Conservation (phyloP, 2,888 invertebrate genomes). For the Tinea pellionella region DNA sequence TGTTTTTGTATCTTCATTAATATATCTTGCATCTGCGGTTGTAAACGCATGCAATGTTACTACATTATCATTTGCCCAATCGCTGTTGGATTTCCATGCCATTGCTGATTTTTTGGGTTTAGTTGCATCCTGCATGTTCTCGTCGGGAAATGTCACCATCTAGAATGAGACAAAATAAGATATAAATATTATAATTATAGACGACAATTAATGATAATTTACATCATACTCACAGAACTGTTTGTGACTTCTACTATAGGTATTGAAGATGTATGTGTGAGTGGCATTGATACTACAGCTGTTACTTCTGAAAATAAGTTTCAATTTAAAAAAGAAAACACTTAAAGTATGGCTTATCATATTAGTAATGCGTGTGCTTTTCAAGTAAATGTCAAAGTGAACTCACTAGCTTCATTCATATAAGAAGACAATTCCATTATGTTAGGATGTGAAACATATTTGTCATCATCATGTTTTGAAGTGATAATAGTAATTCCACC, state of each 20-base stretch:
- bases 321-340: background rate
- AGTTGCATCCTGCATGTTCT: slow-evolving; percentile 52
- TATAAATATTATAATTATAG: too few species aligned
- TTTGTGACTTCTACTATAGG: slow-evolving; percentile 64
- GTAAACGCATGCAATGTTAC: slow-evolving; percentile 49
- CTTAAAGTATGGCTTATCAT: too few species aligned
- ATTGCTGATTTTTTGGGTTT: slow-evolving; percentile 60
- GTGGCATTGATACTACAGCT: slow-evolving; percentile 61
- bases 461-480: slow-evolving; percentile 52
- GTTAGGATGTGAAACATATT: slow-evolving; percentile 52
- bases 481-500: slow-evolving; percentile 56
- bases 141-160: slow-evolving; percentile 61
- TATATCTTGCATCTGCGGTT: slow-evolving; percentile 50
- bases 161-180: slow-evolving; percentile 17
- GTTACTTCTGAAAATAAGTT: slow-evolving; percentile 53
- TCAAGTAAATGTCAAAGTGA: too few species aligned
- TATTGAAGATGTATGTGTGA: slow-evolving; percentile 55
- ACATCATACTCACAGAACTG: slow-evolving; percentile 45
- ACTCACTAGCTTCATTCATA: slow-evolving; percentile 62
- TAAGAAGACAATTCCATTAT: slow-evolving; percentile 60
- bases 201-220: too few species aligned
- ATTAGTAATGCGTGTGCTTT: too few species aligned
- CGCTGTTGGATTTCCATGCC: slow-evolving; percentile 52
- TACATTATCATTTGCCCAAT: slow-evolving; percentile 51
- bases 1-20: slow-evolving; percentile 59